Base-by-base conservation (phyloP, 1,140 invertebrate species). In the Schmidtea mediterranea region DNA sequence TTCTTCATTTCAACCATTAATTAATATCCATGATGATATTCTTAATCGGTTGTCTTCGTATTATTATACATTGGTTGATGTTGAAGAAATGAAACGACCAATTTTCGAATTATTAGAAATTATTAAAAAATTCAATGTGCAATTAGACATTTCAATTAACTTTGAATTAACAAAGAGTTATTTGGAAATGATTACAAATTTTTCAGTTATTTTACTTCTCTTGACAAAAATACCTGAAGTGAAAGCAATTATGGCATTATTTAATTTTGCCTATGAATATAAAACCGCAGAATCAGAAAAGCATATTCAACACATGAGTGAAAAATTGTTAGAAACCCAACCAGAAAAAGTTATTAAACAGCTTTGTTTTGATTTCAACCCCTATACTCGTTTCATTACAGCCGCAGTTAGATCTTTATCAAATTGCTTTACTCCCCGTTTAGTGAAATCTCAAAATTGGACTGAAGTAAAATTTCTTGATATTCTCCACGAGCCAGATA, bases 61-160 rank as follows among this genome's bases (percentile, higher is more conserved):
- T 64, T 98, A 98, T 61, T 90, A 92, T 58, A 97, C 92, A 1
- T 97, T 98, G 72, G 90, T 94, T n/a, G 90, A 98, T 71, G 70
- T 98, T 36, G 66, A 98, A 12, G 89, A 95, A 62, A 87, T 95
- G 55, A 94, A 94, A 66, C 66, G 67, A 56, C 49, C 47, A 41
- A 37, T 43, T 36, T 50, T 13, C 21, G 15, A 24, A 13, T 22
- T 21, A 8, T 18, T 41, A 8, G 12, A 12, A 12, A 19, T 15
- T 36, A 26, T 36, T 50, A 43, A 9, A 39, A 18, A 2, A 48
- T 36, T 23, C 36, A 19, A 39, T 6, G 19, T 41, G 9, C 6
- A 8, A 8, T 19, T 41, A 12, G 39, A 41, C 18, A 41, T 41
- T 8, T 79, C 80, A 1, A 68, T 89, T 16, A 95, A 92, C 67